Percentiles rank a stretch among this genome's conserved stretches.
These are phyloP conservation scores for Pristis pectinata DNA, from an alignment of 2,797 vertebrate genomes.

Conservation along the genomic window DNA sequence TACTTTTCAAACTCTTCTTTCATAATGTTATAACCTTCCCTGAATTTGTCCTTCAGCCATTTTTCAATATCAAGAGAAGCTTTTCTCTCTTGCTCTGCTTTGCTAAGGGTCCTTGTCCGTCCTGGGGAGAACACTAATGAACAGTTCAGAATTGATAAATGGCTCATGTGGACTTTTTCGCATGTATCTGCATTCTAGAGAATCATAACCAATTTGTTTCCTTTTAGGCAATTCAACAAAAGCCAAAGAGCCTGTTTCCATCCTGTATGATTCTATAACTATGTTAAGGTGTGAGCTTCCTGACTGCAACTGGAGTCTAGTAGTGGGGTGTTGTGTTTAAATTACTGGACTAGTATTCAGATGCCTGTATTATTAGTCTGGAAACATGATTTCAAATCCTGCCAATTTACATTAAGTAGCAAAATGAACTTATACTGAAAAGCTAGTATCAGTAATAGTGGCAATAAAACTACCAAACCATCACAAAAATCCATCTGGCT, in stretches of 20 bases:
- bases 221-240: background rate
- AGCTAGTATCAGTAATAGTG: too few species aligned
- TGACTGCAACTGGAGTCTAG: background rate
- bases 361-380: too few species aligned
- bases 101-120: constrained; percentile 42
- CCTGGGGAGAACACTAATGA: constrained; percentile 30
- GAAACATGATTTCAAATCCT: too few species aligned
- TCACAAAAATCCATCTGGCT: too few species aligned
- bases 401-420: too few species aligned
- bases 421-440: too few species aligned
- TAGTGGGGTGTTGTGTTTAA: too few species aligned
- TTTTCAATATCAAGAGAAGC: constrained; percentile 48
- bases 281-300: background rate
- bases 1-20: constrained; percentile 52
- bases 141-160: background rate
- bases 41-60: constrained; percentile 52
- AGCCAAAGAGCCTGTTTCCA: background rate
- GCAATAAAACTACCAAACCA: too few species aligned
- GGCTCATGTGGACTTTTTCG: background rate
- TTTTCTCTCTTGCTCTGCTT: constrained; percentile 45
- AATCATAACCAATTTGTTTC: background rate
- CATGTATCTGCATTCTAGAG: background rate
- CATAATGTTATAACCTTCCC: constrained; percentile 49
- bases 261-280: too few species aligned
- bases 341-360: too few species aligned